A percentile compares a stretch with the other conserved stretches of the same genome.
These are phyloP conservation scores for Epirrhoe tristata DNA, from an alignment of 2,888 invertebrate genomes.

Conservation along the genomic window DNA sequence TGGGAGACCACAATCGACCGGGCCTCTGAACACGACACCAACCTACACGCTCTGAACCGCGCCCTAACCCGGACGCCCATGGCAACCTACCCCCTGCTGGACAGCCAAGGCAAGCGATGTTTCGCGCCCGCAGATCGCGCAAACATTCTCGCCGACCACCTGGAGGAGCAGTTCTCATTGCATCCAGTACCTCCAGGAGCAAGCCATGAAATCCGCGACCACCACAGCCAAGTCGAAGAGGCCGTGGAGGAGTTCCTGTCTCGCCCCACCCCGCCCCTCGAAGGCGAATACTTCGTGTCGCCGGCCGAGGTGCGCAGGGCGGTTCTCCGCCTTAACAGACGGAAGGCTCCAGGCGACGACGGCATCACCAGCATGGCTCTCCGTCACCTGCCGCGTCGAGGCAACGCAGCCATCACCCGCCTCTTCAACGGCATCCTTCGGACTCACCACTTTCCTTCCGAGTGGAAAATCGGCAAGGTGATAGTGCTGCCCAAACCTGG, in stretches of 20 bases:
- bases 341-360: slow-evolving; percentile 19
- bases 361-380: slow-evolving; percentile 14
- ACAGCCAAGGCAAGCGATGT: background rate
- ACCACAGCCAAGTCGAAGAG: background rate
- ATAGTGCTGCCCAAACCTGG: slow-evolving; percentile 44
- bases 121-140: background rate
- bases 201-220: background rate
- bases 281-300: slow-evolving; percentile 1
- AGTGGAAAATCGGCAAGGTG: slow-evolving; percentile 43
- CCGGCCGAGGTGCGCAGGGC: slow-evolving; percentile 14
- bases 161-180: background rate
- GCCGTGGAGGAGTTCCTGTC: background rate
- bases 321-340: slow-evolving; percentile 5
- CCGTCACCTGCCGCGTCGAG: background rate
- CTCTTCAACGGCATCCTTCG: slow-evolving; percentile 29
- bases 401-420: background rate
- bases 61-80: background rate
- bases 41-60: background rate
- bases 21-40: background rate
- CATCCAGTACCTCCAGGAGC: background rate
- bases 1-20: background rate
- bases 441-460: slow-evolving; percentile 19
- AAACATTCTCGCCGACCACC: background rate
- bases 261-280: background rate
- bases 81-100: background rate